A percentile compares a stretch with the other conserved stretches of the same genome.
These are phyloP conservation scores for Caenorhabditis remanei DNA, from an alignment of 1,140 invertebrate genomes.

Conservation along the genomic window DNA sequence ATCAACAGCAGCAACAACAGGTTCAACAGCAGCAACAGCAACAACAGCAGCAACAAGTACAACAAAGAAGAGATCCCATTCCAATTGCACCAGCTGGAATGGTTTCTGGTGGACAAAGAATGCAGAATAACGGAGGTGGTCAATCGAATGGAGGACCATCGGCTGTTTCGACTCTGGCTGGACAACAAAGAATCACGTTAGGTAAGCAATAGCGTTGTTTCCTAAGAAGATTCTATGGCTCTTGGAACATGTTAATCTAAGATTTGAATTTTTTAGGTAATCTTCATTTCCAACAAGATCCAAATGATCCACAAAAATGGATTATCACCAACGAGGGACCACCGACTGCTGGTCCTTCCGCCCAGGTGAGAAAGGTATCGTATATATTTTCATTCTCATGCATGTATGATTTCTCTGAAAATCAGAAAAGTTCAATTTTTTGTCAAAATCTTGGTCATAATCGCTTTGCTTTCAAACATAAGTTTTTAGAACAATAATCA, in stretches of 20 bases:
- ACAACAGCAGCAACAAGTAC: constrained; percentile 19
- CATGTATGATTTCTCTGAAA: too few relatives aligned
- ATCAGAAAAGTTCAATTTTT: too few relatives aligned
- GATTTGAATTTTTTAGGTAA: constrained; percentile 69
- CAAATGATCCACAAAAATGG: constrained; percentile 78
- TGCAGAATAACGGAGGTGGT: not conserved
- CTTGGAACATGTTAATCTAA: too few relatives aligned
- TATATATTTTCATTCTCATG: too few relatives aligned
- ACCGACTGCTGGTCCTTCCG: constrained; percentile 14
- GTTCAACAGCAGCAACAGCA: constrained; percentile 6
- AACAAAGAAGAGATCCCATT: constrained; percentile 23
- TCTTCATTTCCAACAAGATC: constrained; percentile 76
- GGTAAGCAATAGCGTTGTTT: constrained; percentile 57
- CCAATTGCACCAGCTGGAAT: constrained; percentile 41
- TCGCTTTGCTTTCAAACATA: too few relatives aligned
- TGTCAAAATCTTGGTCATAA: too few relatives aligned
- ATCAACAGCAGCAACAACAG: not conserved
- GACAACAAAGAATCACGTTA: constrained; percentile 76
- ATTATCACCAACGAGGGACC: constrained; percentile 72
- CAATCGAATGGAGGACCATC: not conserved
- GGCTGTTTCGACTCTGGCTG: not conserved
- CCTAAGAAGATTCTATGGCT: too few relatives aligned
- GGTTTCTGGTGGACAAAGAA: not conserved
- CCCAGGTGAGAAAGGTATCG: not conserved
- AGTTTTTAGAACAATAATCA: not conserved